Percentiles rank a stretch among this genome's conserved stretches.
These are phyloP conservation scores for Palaemon carinicauda DNA, from an alignment of 1,140 invertebrate species.

Conservation along the genomic window DNA sequence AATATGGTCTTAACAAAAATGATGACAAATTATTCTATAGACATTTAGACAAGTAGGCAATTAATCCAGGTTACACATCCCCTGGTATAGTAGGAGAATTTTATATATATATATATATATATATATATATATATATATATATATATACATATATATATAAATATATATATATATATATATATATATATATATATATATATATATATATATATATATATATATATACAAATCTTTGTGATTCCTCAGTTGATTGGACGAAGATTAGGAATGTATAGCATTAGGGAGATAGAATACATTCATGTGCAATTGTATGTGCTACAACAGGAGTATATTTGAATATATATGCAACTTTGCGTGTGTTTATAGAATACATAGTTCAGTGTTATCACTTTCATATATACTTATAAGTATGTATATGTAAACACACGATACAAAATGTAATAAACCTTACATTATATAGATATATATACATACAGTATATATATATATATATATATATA, in stretches of 20 bases:
- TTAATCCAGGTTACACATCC: too few species aligned
- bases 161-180: conserved; percentile 20
- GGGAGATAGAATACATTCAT: too few species aligned
- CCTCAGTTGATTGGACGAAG: too few species aligned
- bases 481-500: conserved; percentile 32
- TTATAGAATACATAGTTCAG: too few species aligned
- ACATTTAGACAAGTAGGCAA: too few species aligned
- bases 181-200: conserved; percentile 29
- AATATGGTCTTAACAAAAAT: too few species aligned
- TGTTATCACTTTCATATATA: too few species aligned
- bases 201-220: background rate
- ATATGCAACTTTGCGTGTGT: conserved; percentile 18
- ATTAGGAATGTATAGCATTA: too few species aligned
- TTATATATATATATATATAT: background rate
- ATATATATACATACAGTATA: conserved; percentile 27
- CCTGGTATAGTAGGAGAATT: background rate
- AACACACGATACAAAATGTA: conserved; percentile 10
- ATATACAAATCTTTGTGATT: too few species aligned
- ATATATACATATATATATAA: conserved; percentile 9
- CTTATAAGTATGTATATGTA: too few species aligned
- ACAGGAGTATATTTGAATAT: conserved; percentile 9
- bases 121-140: conserved; percentile 17
- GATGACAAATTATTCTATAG: too few species aligned
- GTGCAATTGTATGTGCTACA: conserved; percentile 1
- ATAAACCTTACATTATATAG: too few species aligned